Conservation (phyloP, 2,113 vertebrate genomes). For the Lepus europaeus region DNA sequence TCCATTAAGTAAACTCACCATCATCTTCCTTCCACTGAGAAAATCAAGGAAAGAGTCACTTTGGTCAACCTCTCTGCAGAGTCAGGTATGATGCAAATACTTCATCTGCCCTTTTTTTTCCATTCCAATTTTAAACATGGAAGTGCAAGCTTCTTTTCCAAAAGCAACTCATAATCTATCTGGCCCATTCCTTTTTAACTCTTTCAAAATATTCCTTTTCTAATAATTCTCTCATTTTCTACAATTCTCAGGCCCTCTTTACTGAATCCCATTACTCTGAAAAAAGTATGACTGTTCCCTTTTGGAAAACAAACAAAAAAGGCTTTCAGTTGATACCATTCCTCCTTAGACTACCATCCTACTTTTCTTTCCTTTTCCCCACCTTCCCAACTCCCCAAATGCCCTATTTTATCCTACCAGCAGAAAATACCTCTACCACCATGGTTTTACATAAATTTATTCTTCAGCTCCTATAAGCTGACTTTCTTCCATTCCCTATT, state of each 20-base stretch:
- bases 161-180: neutral
- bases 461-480: neutral
- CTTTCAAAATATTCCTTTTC: slow-evolving; percentile 7
- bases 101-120: neutral
- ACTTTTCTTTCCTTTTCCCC: slow-evolving; percentile 18
- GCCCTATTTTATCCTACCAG: neutral
- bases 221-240: slow-evolving; percentile 26
- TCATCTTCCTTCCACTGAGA: slow-evolving; percentile 8
- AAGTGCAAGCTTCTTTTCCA: slow-evolving; percentile 6
- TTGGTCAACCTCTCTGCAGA: neutral
- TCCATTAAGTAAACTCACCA: neutral
- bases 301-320: neutral
- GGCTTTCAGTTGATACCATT: neutral
- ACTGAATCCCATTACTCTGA: neutral
- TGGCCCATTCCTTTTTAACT: neutral
- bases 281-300: slow-evolving; percentile 20
- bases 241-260: slow-evolving; percentile 5
- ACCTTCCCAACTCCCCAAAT: rapidly evolving
- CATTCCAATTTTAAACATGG: neutral
- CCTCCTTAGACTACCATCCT: neutral
- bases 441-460: neutral
- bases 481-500: slow-evolving; percentile 4
- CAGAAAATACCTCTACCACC: neutral
- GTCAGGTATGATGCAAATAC: neutral
- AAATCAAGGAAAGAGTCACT: slow-evolving; percentile 13